Evolutionary conservation across 2,888 invertebrate species (phyloP), one percentile per base, ranked within the genome.

Genomic region (Cryptocheilus praepositus): DNA sequence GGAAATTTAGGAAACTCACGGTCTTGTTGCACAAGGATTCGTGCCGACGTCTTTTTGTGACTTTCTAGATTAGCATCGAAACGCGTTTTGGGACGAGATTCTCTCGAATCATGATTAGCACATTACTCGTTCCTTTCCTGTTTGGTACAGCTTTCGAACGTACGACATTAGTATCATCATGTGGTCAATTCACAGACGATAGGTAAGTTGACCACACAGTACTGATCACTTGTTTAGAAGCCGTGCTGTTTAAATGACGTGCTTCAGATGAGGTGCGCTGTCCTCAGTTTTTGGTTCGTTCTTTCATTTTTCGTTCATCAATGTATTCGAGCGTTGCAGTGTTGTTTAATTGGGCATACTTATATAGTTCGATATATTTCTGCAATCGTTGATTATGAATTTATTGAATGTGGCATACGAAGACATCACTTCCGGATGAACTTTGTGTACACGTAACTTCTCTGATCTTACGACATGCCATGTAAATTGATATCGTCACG

Each of bases 281-380:
- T 52, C 66, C 64, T 59, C 51, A 67, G 66, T 70, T 70, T 70
- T 67, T 81, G 77, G 77, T 80, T 64, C 36, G 1, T n/a, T 49
- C n/a, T 13, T 49, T 49, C 18, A 16, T 49, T 18, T 49, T 18
- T 49, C 36, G 62, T 67, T 77, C 70, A 57, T 81, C 69, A 73
- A 73, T 77, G 79, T 82, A 73, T 67, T 63, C 66, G 61, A 66
- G 67, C 71, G 70, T 66, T 77, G 77, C 71, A 71, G 70, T 75
- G 75, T 71, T 73, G 63, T 64, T 18, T 64, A 70, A 36, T 36
- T 71, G 65, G 61, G 54, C 71, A 69, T 67, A 61, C 60, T 16
- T 65, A 28, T 67, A 49, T 55, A 61, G 49, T 49, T 49, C 49
- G 49, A 18, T 49, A 61, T 58, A 46, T 60, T 46, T 52, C 36